A percentile compares a stretch with the other conserved stretches of the same genome.
phyloP scores from a whole-genome alignment of 2,888 invertebrate species.

The Corythucha ciliata region DNA sequence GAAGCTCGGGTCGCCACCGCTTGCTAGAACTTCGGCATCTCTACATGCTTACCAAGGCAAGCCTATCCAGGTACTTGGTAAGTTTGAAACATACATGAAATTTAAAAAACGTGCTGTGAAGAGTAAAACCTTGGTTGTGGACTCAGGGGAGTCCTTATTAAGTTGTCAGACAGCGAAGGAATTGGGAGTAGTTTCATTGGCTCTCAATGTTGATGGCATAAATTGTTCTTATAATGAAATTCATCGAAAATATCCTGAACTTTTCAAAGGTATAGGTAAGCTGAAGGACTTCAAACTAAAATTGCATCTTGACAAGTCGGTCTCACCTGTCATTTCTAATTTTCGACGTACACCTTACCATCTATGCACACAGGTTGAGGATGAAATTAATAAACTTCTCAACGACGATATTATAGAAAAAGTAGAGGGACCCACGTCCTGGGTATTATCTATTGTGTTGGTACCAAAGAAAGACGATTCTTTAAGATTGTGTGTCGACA shows the following conservation, averaged over 20 bases:
- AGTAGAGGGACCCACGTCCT: no score
- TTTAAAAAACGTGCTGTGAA: not conserved
- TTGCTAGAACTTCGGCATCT: not conserved
- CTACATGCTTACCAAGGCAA: conserved; percentile 4
- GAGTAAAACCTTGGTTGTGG: not conserved
- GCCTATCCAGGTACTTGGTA: not conserved
- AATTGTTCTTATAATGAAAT: not conserved
- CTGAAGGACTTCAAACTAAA: not conserved
- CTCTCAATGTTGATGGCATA: not conserved
- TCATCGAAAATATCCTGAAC: not conserved
- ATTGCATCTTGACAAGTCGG: not conserved
- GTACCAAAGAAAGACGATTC: not conserved
- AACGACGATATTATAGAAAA: no score
- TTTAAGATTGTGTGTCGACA: conserved; percentile 10
- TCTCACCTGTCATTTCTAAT: not conserved
- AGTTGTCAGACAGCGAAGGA: not conserved
- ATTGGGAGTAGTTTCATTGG: not conserved
- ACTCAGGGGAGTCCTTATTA: not conserved
- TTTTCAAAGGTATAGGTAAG: not conserved
- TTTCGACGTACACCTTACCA: no score
- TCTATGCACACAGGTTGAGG: no score
- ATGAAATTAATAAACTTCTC: no score
- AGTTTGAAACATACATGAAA: not conserved
- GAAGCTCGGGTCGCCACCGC: not conserved
- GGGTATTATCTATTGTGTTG: no score